Evolutionary conservation across 1,140 invertebrate species (phyloP).

Genomic region (Drosophila suzukii): DNA sequence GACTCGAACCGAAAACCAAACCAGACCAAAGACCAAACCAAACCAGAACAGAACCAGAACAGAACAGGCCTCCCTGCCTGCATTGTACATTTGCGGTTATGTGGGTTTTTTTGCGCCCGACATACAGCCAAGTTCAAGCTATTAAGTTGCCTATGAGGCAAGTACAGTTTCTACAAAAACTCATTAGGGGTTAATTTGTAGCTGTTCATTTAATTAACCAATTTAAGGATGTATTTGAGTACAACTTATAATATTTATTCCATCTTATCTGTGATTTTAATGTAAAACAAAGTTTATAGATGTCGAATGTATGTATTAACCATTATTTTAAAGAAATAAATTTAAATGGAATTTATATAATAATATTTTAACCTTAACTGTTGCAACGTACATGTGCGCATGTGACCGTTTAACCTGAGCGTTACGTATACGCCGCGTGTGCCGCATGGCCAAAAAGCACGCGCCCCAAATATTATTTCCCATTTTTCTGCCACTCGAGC

Average conservation of each 20-base stretch:
- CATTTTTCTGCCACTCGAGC: conserved; percentile 52
- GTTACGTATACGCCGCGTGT: conserved; percentile 55
- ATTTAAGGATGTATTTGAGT: too few species aligned
- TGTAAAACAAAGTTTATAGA: too few species aligned
- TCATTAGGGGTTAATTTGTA: too few species aligned
- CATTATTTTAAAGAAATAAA: neutral
- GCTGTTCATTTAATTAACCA: too few species aligned
- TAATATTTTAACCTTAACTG: conserved; percentile 12
- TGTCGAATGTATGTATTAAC: neutral
- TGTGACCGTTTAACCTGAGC: conserved; percentile 48
- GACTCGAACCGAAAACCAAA: conserved; percentile 35
- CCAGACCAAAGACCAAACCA: conserved; percentile 23
- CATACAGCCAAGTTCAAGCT: conserved; percentile 4
- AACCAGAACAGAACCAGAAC: conserved; percentile 8
- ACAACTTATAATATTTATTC: too few species aligned
- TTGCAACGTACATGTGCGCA: conserved; percentile 2
- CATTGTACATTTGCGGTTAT: conserved; percentile 63
- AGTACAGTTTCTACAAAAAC: too few species aligned
- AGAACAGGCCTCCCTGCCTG: conserved; percentile 34
- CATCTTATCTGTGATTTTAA: too few species aligned
- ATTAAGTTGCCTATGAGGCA: neutral
- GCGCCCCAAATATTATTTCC: conserved; percentile 74
- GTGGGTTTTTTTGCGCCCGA: conserved; percentile 20
- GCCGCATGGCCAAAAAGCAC: conserved; percentile 63
- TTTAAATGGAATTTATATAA: neutral